Base-by-base conservation (phyloP, 2,888 invertebrate genomes). In the Plebejus melissa region DNA sequence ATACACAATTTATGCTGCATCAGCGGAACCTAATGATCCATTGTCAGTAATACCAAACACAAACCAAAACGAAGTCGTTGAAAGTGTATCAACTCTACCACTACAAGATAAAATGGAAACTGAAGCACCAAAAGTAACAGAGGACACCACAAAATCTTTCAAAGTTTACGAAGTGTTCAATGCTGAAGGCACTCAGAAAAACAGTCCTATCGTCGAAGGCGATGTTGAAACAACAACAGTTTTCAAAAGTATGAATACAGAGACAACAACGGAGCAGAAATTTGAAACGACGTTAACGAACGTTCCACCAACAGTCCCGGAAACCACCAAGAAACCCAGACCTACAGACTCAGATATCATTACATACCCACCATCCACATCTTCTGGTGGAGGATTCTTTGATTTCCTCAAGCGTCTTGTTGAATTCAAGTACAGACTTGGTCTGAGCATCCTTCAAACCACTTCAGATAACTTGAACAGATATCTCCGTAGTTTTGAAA, bases 371-470 rank as follows among this genome's bases (percentile, higher is more conserved):
- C 92, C 93, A 2, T 78, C 77, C 4, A 69, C 79, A 0, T 70
- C 74, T 11, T 71, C 65, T 60, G 86, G 89, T 16, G 87, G 86
- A 22, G 91, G 94, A 1, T 87, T 96, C 76, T 90, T 96, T 75
- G 93, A 94, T 16, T 93, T 96, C 76, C 83, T 96, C 28, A 95
- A 94, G 82, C 94, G 95, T 80, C 86, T 96, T 60, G 94, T 96
- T 2, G 95, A 96, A 82, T 94, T 96, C 75, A 96, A 96, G 86
- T 89, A 96, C 50, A 94, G 94, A 81, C 86, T 96, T 71, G 96
- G 96, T 0, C 84, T 96, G 75, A 95, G 95, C 76, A 91, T 97
- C 78, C 85, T 97, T 22, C 95, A 95, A 82, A 95, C 94, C 76
- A 95, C 96, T 2, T 95, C 96, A 11, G 95, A 95, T 75, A 94